These are phyloP conservation scores for Pogonomyrmex californicus DNA, from an alignment of 1,140 invertebrate species.

Conservation along the genomic window DNA sequence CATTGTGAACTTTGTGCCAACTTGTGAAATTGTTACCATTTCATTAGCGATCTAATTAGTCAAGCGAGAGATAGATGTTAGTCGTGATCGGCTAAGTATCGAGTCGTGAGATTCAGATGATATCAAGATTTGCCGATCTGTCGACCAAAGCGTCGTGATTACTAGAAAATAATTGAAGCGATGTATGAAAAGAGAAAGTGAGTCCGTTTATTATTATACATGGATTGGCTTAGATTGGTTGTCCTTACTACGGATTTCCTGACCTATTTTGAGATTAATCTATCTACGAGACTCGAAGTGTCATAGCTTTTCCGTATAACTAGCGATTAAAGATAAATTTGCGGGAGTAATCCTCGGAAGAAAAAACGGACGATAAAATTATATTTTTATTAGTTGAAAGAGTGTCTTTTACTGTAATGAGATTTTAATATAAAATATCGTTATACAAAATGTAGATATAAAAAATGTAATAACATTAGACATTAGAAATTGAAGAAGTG, in stretches of 20 bases:
- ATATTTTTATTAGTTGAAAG: background rate
- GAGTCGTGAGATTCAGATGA: background rate
- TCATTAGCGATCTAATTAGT: conserved; percentile 69
- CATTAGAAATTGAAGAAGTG: background rate
- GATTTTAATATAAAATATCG: background rate
- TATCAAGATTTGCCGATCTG: conserved; percentile 41
- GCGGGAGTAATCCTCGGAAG: conserved; percentile 1
- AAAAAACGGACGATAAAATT: background rate
- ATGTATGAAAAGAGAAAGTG: background rate
- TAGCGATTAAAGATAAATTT: background rate
- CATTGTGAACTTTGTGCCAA: conserved; percentile 65
- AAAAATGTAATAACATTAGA: background rate
- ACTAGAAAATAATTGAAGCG: conserved; percentile 45
- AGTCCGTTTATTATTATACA: background rate
- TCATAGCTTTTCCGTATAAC: conserved; percentile 2
- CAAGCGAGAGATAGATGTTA: conserved; percentile 36
- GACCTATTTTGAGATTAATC: background rate
- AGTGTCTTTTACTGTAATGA: background rate
- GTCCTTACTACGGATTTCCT: background rate
- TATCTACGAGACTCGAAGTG: background rate
- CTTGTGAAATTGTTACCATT: no score
- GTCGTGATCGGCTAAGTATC: conserved; percentile 39
- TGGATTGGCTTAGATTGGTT: background rate
- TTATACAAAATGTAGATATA: background rate
- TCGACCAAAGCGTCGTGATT: conserved; percentile 15